phyloP scores from a whole-genome alignment of 2,113 vertebrate species.

The Pelecanus crispus region DNA sequence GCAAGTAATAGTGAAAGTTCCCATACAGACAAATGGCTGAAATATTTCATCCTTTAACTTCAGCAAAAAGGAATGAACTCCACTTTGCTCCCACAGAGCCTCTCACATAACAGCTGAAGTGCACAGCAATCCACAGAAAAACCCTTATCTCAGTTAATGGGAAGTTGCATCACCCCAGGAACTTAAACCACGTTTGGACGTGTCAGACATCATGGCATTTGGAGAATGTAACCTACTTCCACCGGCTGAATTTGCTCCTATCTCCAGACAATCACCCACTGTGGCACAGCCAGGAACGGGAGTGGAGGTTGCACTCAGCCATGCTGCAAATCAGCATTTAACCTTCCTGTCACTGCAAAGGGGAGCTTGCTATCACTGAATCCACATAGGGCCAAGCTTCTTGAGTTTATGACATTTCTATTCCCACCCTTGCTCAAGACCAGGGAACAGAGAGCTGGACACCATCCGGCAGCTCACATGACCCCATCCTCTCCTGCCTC shows the following conservation, averaged over 20 bases:
- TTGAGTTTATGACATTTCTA: neutral
- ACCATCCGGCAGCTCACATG: rapidly evolving
- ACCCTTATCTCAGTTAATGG: neutral
- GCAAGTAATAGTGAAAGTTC: neutral
- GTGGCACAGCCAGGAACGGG: neutral
- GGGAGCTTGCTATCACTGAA: neutral
- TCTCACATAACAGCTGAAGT: neutral
- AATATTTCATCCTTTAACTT: neutral
- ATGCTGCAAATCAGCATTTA: neutral
- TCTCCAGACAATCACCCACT: neutral
- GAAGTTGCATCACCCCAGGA: neutral
- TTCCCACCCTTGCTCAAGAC: neutral
- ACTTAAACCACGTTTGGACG: neutral
- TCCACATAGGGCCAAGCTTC: neutral
- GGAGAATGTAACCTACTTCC: neutral
- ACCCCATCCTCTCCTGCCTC: neutral
- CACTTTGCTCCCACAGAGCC: neutral
- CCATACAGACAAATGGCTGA: neutral
- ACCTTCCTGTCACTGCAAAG: neutral
- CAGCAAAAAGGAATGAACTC: neutral
- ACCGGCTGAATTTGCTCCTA: neutral
- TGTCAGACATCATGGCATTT: neutral
- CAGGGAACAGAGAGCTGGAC: neutral
- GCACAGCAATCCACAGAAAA: neutral
- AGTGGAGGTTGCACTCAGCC: neutral